Base-by-base conservation (phyloP, 1,140 invertebrate genomes). In the Aricia agestis region DNA sequence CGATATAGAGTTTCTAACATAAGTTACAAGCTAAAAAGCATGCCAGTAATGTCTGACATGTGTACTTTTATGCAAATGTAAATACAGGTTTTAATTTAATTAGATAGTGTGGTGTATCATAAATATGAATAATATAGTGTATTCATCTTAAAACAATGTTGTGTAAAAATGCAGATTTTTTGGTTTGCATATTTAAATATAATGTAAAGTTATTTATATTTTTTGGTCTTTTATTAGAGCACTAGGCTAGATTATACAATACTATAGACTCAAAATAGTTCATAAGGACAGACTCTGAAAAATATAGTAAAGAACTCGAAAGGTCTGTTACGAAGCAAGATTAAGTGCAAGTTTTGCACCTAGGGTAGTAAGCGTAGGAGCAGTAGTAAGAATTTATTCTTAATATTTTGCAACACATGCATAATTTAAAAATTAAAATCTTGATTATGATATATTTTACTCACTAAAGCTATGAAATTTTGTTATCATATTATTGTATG, bases 191-290 rank as follows among this genome's bases (percentile, higher is more conserved):
- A 32, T 31, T 66, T 32, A 66, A 66, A 32, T 66, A 13, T 52
- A 52, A 13, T 52, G 45, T 52, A 15, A 13, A 52, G 36, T 36
- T 32, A 66, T 36, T 66, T 66, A 66, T 52, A 52, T 52, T 52
- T 52, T 13, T 10, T 52, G 2, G 13, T 11, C 45, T 52, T 52
- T 52, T 36, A 36, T 36, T 36, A 7, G 2, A 36, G 5, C 36
- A 52, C 45, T 52, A 13, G 0, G 11, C 45, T 13, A 52, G 45
- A 5, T 36, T 36, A 36, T 52, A 52, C 13, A 4, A 52, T 52
- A 0, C 1, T 25, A 25, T 2, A 52, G 11, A 7, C 11, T 45
- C 2, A 52, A 13, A 52, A 52, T 52, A 2, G 36, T 36, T 6
- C 9, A 52, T 52, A 15, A 13, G 13, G 45, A 13, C 13, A 15